Percentiles rank a stretch among this genome's conserved stretches.
Evolutionary conservation across 2,113 vertebrate species (phyloP).

Genomic region (Sinosuthora webbiana): DNA sequence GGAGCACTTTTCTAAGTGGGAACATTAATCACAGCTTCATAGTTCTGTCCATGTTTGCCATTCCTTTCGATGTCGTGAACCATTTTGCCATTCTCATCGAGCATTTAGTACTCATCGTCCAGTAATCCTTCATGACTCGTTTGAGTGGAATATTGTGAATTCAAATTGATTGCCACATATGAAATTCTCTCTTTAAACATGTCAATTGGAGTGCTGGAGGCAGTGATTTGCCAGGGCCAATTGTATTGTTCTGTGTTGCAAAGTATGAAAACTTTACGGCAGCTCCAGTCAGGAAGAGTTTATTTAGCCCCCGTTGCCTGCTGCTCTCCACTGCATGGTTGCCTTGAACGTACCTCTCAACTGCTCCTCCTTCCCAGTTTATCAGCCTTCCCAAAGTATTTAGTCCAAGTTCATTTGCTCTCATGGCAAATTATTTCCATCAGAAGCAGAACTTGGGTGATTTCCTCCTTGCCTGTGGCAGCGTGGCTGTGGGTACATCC

Average conservation of each 20-base stretch:
- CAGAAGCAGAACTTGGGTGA: background rate
- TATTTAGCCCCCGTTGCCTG: conserved; percentile 55
- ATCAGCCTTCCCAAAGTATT: background rate
- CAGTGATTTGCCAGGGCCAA: background rate
- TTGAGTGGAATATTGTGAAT: conserved; percentile 56
- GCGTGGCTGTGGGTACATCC: background rate
- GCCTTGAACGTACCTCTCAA: conserved; percentile 72
- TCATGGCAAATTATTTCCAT: background rate
- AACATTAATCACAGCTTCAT: conserved; percentile 41
- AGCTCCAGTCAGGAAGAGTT: conserved; percentile 7
- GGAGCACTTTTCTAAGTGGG: conserved; percentile 48
- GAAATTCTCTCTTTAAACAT: conserved; percentile 18
- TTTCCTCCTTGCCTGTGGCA: background rate
- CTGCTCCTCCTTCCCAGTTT: conserved; percentile 29
- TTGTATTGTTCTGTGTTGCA: conserved; percentile 70
- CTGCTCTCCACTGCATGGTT: conserved; percentile 69
- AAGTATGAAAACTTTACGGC: conserved; percentile 74
- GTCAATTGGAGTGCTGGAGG: background rate
- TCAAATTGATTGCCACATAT: conserved; percentile 7
- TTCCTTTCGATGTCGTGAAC: conserved; percentile 49
- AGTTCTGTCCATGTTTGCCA: conserved; percentile 61
- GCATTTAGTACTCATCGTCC: conserved; percentile 49
- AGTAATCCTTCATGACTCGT: conserved; percentile 37
- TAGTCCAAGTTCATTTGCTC: background rate
- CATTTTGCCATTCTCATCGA: conserved; percentile 58